A percentile compares a stretch with the other conserved stretches of the same genome.
Conservation (phyloP, 35 echinoderm and acorn worm genomes). For the Apostichopus japonicus region DNA sequence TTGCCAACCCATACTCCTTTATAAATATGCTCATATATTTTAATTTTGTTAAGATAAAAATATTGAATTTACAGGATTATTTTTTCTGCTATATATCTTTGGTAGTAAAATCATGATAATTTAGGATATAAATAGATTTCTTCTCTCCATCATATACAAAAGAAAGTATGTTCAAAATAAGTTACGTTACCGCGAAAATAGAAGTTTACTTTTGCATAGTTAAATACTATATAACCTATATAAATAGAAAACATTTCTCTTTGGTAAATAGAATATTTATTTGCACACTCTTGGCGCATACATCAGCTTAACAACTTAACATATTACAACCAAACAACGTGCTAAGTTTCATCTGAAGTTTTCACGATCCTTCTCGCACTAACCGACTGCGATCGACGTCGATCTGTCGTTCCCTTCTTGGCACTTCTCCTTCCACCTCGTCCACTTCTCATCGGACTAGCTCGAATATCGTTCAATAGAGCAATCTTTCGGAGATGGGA, state of each 20-base stretch:
- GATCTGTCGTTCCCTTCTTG: background rate
- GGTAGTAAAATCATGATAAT: too few species aligned
- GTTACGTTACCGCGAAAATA: too few species aligned
- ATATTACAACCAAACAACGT: background rate
- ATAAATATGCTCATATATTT: too few species aligned
- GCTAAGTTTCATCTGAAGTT: background rate
- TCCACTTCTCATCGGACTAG: constrained; percentile 3
- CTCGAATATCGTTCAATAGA: constrained; percentile 61
- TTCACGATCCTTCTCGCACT: background rate
- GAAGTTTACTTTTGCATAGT: too few species aligned
- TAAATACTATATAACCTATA: too few species aligned
- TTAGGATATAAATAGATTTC: too few species aligned
- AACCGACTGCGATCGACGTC: background rate
- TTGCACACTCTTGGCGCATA: background rate
- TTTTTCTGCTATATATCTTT: too few species aligned
- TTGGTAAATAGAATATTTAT: background rate
- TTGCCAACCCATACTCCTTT: too few species aligned
- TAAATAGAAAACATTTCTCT: background rate
- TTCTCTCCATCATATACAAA: too few species aligned
- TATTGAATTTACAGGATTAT: too few species aligned
- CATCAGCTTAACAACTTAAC: background rate
- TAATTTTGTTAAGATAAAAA: too few species aligned
- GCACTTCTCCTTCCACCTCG: background rate
- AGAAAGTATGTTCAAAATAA: too few species aligned
- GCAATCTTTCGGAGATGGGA: constrained; percentile 78